Evolutionary conservation across 2,797 vertebrate genomes (phyloP), one percentile per base, ranked within the genome.

Genomic region (Argya squamiceps): DNA sequence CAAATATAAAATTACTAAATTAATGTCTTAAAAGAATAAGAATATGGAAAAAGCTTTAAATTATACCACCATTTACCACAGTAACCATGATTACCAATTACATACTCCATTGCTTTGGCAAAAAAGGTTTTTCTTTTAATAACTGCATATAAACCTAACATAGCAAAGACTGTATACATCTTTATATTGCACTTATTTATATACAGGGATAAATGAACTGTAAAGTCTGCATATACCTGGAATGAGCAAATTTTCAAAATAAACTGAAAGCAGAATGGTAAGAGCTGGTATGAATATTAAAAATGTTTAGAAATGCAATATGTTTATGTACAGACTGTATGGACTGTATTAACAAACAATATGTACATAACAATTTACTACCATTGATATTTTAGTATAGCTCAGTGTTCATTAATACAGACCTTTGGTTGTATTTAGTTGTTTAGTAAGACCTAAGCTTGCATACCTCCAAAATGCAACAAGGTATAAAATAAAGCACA

Each of bases 121-220:
- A 99, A 98, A 99, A 98, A 98, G 97, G 97, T 97, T 97, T 96
- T 97, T 95, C 96, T 98, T 97, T 96, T 80, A 94, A 90, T 97
- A 99, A 99, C 98, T 98, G 99, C 99, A 99, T 99, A 98, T 99
- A 98, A 99, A 98, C 97, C 97, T 97, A 98, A 98, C 97, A 98
- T 98, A 98, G 98, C 98, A 99, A 98, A 99, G 98, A 99, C 96
- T 98, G 98, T 98, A 96, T 98, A 98, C 98, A 98, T 97, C 99
- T 98, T 96, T 98, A 99, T 99, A 99, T 99, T 99, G 99, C 99
- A 99, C 99, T 98, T 98, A 97, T 98, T 98, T 98, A 99, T 98
- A 96, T 98, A 98, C 98, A 98, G 96, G 98, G 98, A 98, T 98
- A 98, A 98, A 98, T 98, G 96, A 97, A 96, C 96, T 98, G 97